Evolutionary conservation across 2,113 vertebrate species (phyloP).

Genomic region (western clawed frog (Xenopus tropicalis)): DNA sequence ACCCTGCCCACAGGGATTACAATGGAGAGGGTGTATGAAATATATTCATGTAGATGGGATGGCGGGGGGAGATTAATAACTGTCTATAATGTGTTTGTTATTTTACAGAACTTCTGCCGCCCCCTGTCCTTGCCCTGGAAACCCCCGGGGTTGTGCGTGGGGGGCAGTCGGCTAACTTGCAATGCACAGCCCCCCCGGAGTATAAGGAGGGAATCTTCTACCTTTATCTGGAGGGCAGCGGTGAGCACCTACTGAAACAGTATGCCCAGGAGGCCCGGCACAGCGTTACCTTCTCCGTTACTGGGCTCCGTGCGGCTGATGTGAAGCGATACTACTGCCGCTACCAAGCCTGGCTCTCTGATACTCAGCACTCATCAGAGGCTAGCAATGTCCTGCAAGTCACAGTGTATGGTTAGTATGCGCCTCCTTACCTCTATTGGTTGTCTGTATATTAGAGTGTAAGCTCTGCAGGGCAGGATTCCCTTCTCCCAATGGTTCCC

Average conservation of each 20-base stretch:
- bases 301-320: not conserved
- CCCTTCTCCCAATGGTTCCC: no score
- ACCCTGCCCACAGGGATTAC: no score
- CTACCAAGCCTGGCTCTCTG: not conserved
- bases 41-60: not conserved
- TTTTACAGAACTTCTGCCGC: slow-evolving; percentile 12
- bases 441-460: no score
- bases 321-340: not conserved
- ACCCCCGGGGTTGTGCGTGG: not conserved
- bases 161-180: not conserved
- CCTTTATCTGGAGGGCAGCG: not conserved
- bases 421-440: not conserved
- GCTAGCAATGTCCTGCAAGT: slow-evolving; percentile 9
- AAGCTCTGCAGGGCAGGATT: no score
- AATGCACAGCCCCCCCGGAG: slow-evolving; percentile 4
- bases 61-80: not conserved
- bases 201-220: slow-evolving; percentile 4
- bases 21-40: not conserved
- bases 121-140: slow-evolving; percentile 12
- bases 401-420: slow-evolving; percentile 7
- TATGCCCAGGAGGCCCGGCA: slow-evolving; percentile 1
- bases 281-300: slow-evolving; percentile 14
- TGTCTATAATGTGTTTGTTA: not conserved
- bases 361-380: not conserved
- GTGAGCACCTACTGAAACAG: not conserved